phyloP scores from a whole-genome alignment of 1,140 invertebrate genomes.

The Drosophila grimshawi region DNA sequence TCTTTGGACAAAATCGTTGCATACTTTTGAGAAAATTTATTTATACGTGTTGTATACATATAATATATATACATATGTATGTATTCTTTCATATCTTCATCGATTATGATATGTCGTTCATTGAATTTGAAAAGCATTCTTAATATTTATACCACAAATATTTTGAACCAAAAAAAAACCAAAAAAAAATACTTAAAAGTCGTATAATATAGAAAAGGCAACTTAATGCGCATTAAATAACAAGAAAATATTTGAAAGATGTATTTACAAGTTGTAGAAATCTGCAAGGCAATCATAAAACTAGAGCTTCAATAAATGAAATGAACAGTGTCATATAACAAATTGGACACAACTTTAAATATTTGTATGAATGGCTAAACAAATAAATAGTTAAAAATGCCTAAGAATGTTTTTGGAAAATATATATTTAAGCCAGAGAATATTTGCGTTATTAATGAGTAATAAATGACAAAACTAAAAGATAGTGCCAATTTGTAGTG shows the following conservation, averaged over 20 bases:
- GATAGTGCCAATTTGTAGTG: constrained; percentile 82
- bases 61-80: not conserved
- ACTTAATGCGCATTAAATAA: constrained; percentile 44
- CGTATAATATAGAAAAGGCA: constrained; percentile 43
- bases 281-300: constrained; percentile 84
- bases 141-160: not conserved
- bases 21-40: constrained; percentile 37
- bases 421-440: constrained; percentile 64
- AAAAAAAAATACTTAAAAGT: constrained; percentile 6
- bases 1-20: constrained; percentile 19
- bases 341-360: constrained; percentile 33
- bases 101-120: not conserved
- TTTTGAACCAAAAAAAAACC: constrained; percentile 4
- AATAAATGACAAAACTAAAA: constrained; percentile 49
- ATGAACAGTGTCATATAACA: constrained; percentile 57
- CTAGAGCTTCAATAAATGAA: constrained; percentile 82
- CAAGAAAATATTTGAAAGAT: constrained; percentile 32
- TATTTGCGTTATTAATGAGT: constrained; percentile 71
- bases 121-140: not conserved
- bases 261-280: constrained; percentile 63
- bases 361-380: constrained; percentile 34
- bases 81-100: not conserved
- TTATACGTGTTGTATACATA: constrained; percentile 1
- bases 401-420: constrained; percentile 78
- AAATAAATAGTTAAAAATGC: constrained; percentile 44